These are phyloP conservation scores for Phalloptychus januarius DNA, from an alignment of 2,797 vertebrate species.

Conservation along the genomic window DNA sequence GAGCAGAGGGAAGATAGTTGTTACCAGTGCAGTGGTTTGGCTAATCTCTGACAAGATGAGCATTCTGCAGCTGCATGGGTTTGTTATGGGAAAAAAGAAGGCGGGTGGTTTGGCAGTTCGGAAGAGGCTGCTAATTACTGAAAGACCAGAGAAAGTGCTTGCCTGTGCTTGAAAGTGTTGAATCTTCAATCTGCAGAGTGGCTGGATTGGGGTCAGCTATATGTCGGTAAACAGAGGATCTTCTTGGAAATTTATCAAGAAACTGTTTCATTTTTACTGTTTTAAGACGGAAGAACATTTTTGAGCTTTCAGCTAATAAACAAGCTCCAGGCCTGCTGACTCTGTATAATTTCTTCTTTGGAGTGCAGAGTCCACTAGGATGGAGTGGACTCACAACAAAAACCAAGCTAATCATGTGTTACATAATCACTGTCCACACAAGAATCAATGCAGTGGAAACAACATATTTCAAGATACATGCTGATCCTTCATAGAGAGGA, in stretches of 20 bases:
- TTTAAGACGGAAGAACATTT: slow-evolving; percentile 26
- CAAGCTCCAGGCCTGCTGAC: slow-evolving; percentile 20
- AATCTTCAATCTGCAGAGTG: background rate
- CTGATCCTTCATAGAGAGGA: slow-evolving; percentile 3
- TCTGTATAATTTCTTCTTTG: slow-evolving; percentile 28
- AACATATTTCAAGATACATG: slow-evolving; percentile 5
- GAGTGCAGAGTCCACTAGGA: slow-evolving; percentile 52
- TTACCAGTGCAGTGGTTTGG: slow-evolving; percentile 50
- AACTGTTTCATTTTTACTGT: slow-evolving; percentile 6
- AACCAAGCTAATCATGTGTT: slow-evolving; percentile 32
- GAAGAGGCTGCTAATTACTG: slow-evolving; percentile 46
- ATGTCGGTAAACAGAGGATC: background rate
- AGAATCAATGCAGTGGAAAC: slow-evolving; percentile 44
- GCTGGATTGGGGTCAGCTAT: background rate
- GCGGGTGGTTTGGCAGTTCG: slow-evolving; percentile 20
- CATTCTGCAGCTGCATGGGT: slow-evolving; percentile 53
- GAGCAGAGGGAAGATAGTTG: slow-evolving; percentile 45
- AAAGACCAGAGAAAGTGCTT: slow-evolving; percentile 6
- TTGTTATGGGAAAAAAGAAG: slow-evolving; percentile 43
- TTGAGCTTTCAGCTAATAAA: slow-evolving; percentile 20
- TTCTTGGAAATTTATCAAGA: slow-evolving; percentile 9
- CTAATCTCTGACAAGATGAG: slow-evolving; percentile 53
- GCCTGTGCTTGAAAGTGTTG: slow-evolving; percentile 31
- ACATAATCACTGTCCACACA: slow-evolving; percentile 40
- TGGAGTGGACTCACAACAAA: slow-evolving; percentile 25